Percentiles rank a stretch among this genome's conserved stretches.
Conservation (phyloP, 2,113 vertebrate species). For the Mugil cephalus region DNA sequence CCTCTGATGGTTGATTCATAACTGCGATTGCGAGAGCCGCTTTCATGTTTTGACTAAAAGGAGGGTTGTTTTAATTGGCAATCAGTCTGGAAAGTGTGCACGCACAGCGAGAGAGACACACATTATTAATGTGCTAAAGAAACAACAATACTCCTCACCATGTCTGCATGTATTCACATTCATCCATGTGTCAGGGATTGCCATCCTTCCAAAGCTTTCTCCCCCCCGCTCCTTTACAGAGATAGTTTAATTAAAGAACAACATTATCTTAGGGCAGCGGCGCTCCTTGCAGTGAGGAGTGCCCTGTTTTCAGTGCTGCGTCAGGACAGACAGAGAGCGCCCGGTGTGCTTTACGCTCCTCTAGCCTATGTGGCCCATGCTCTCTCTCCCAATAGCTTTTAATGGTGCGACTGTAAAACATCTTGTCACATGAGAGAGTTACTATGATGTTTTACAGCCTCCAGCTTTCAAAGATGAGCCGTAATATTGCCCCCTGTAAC, state of each 20-base stretch:
- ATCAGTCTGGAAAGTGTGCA: constrained; percentile 37
- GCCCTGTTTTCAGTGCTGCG: constrained; percentile 51
- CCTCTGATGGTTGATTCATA: constrained; percentile 55
- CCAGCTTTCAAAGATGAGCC: constrained; percentile 70
- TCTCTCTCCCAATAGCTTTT: constrained; percentile 56
- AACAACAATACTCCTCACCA: constrained; percentile 16
- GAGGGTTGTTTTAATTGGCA: constrained; percentile 60
- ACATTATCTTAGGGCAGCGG: constrained; percentile 78
- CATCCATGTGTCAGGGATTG: constrained; percentile 48
- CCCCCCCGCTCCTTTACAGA: constrained; percentile 42
- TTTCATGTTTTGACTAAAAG: constrained; percentile 44
- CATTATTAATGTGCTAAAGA: constrained; percentile 10
- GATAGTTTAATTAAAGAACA: constrained; percentile 86
- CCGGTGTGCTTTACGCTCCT: constrained; percentile 14
- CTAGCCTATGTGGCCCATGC: constrained; percentile 22
- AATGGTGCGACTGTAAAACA: constrained; percentile 71
- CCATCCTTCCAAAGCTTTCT: constrained; percentile 19
- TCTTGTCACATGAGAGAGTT: constrained; percentile 74
- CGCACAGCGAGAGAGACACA: constrained; percentile 4
- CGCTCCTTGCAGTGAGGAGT: constrained; percentile 59
- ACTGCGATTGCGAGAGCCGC: constrained; percentile 47
- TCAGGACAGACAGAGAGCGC: constrained; percentile 39
- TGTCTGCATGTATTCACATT: constrained; percentile 38
- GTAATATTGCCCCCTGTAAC: constrained; percentile 70
- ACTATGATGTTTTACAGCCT: constrained; percentile 73